Evolutionary conservation across 2,113 vertebrate genomes (phyloP), one percentile per base, ranked within the genome.

Genomic region (Antigone vipio): DNA sequence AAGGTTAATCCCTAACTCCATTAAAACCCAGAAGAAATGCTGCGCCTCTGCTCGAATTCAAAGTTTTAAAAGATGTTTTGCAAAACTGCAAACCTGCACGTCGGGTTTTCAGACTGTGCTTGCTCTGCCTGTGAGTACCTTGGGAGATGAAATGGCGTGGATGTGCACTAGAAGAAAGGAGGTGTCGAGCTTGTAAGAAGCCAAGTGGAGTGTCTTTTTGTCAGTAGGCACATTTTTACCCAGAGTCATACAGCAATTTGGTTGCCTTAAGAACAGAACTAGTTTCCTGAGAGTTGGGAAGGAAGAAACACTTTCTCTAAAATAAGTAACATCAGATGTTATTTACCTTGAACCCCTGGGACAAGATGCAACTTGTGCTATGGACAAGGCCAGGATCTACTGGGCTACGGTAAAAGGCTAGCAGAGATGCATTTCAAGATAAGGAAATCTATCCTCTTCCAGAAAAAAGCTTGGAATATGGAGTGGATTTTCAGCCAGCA

Each of bases 1-100:
- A 63, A 60, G 63, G 75, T 98, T 97, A 98, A 97, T 95, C 76
- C 49, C 73, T 35, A 16, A 9, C 64, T 97, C 95, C 82, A 47
- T 85, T 93, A 96, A 85, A 56, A 63, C 69, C 62, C 52, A 64
- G 27, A 73, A 81, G 62, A 92, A 93, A 78, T 38, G 52, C 47
- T 35, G 27, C 0, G 9, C 47, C 29, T 84, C 49, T 20, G 60
- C 78, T 85, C 9, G 4, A 38, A 86, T 18, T 52, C 4, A 2
- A 63, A 86, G 86, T 94, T 93, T 63, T 67, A 40, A 67, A 95
- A 85, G 81, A 91, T 72, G 58, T 50, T 60, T 88, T 75, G 56
- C 80, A 69, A 95, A 95, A 94, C 66, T 35, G 87, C 71, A 93
- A 52, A 78, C 29, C 44, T 16, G 24, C 72, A 66, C 4, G 6